Percentiles rank a stretch among this genome's conserved stretches.
Conservation (phyloP, 2,113 vertebrate genomes). For the Bubalus kerabau region DNA sequence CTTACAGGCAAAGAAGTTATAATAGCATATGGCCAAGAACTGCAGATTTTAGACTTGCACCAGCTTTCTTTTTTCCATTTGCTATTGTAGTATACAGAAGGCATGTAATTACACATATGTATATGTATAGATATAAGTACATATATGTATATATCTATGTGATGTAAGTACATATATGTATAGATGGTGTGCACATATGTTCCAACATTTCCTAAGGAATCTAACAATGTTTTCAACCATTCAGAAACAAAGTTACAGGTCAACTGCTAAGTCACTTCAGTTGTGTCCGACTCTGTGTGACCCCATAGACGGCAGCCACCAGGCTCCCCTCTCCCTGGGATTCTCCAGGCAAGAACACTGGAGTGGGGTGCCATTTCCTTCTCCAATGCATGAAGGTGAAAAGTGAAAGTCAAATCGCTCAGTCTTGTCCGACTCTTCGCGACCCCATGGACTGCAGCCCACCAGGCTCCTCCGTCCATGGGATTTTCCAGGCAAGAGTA, state of each 20-base stretch:
- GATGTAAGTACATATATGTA: not conserved
- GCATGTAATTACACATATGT: no score
- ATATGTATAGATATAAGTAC: not conserved
- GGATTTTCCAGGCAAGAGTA: no score
- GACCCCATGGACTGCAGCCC: no score
- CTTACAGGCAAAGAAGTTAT: not conserved
- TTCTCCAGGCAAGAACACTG: no score
- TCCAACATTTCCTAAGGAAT: conserved; percentile 10
- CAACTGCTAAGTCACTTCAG: not conserved
- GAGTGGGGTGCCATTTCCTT: no score
- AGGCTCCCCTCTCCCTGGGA: no score
- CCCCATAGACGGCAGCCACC: no score
- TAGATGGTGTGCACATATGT: not conserved
- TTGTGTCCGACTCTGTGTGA: no score
- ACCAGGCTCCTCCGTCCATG: no score
- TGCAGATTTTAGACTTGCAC: not conserved
- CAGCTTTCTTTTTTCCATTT: not conserved
- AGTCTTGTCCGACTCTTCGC: no score
- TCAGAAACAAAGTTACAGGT: not conserved
- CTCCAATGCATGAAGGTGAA: no score
- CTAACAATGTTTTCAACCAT: not conserved
- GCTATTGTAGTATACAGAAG: not conserved
- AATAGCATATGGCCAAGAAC: not conserved
- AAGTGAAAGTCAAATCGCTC: no score
- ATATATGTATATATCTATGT: not conserved